Base-by-base conservation (phyloP, 2,113 vertebrate species). In the Psilopsiagon aymara region DNA sequence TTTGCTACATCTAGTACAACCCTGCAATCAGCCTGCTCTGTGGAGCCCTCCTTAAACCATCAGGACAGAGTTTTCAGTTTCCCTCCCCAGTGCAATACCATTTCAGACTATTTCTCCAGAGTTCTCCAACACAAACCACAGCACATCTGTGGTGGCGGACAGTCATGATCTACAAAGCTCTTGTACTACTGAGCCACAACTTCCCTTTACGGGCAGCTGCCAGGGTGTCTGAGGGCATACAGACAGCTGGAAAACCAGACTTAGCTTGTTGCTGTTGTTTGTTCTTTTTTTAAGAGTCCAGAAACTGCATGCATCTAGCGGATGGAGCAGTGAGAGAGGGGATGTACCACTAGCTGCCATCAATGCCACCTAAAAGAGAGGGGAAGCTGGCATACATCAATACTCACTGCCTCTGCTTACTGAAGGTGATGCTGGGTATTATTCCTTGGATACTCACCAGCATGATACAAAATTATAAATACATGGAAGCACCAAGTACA, bases 121-220 rank as follows among this genome's bases (percentile, higher is more conserved):
- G 44, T 19, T 68, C 17, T 62, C 52, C 21, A 33, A 52, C 28
- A 41, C 52, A 44, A 87, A 52, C 41, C 5, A 0, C 4, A 1
- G 44, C 6, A 13, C 46, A 31, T 17, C 55, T 64, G 41, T 37
- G 27, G 33, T 7, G 33, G 17, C 13, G 17, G 5, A 3, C 6
- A 1, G 2, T 44, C 24, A 71, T 14, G 10, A 11, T 13, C n/a
- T 39, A 31, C 0, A 0, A 69, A 90, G 23, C 14, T 14, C 31
- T 89, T 55, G 59, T 2, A 4, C 55, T 62, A 64, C 28, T 8
- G 28, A 9, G 17, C 62, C 75, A 21, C 67, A 33, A 18, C 33
- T 90, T 90, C 67, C 52, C 66, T 62, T 62, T 21, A 1, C 11
- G 11, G 43, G n/a, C 67, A 71, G 83, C 71, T 90, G 63, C 66